These are phyloP conservation scores for Mesopsocus fuscifrons DNA, from an alignment of 2,888 invertebrate genomes.

Conservation along the genomic window DNA sequence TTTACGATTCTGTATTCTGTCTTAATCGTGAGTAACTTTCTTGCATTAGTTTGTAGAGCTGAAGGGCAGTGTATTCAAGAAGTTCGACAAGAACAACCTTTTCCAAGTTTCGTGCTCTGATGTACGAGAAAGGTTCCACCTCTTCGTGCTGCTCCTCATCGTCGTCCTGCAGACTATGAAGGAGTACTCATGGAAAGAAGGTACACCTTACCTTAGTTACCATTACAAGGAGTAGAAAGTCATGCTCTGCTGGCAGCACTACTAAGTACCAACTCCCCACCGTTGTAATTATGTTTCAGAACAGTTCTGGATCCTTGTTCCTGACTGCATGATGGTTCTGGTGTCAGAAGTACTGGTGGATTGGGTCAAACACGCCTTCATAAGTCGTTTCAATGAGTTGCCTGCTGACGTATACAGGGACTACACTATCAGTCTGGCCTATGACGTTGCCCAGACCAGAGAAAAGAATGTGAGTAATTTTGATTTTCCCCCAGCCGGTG, in stretches of 20 bases:
- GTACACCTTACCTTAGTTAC: conserved; percentile 23
- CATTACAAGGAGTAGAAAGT: background rate
- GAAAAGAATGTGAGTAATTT: conserved; percentile 49
- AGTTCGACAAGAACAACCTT: conserved; percentile 95
- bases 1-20: too few species aligned
- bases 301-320: conserved; percentile 72
- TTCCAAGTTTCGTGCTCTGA: conserved; percentile 97
- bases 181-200: conserved; percentile 85
- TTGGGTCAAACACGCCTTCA: conserved; percentile 98
- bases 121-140: conserved; percentile 88
- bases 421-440: conserved; percentile 55
- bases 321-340: conserved; percentile 79
- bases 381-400: conserved; percentile 95
- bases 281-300: too few species aligned
- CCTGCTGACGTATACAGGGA: conserved; percentile 84
- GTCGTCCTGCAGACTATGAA: conserved; percentile 97
- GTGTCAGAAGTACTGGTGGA: conserved; percentile 85
- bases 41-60: conserved; percentile 86
- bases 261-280: too few species aligned
- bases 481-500: background rate
- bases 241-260: too few species aligned
- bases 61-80: conserved; percentile 97
- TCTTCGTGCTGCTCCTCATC: conserved; percentile 74
- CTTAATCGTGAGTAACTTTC: conserved; percentile 11
- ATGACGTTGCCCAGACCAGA: conserved; percentile 77